These are phyloP conservation scores for Cyanoliseus patagonus DNA, from an alignment of 2,113 vertebrate genomes.

Conservation along the genomic window DNA sequence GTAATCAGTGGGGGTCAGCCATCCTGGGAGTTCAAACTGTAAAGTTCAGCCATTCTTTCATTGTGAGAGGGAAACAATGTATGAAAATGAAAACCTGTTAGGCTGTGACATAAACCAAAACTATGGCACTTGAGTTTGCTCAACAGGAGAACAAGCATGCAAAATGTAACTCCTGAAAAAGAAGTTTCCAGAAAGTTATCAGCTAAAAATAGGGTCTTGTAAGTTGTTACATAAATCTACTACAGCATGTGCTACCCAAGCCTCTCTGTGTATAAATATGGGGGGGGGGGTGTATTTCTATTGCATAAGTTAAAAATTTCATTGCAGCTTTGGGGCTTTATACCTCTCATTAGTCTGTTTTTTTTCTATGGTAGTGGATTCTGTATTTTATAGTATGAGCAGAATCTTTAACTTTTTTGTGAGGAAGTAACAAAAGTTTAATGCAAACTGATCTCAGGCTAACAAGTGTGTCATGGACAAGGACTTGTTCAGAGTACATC, in stretches of 20 bases:
- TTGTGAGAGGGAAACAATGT: not conserved
- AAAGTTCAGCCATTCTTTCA: not conserved
- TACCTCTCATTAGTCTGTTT: not conserved
- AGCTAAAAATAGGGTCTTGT: not conserved
- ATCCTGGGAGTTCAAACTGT: not conserved
- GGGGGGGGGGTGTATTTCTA: not conserved
- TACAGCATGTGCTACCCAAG: not conserved
- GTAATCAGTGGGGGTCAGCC: not conserved
- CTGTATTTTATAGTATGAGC: not conserved
- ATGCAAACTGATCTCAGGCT: not conserved
- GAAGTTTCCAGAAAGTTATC: not conserved
- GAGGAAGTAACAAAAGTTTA: not conserved
- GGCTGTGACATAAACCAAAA: not conserved
- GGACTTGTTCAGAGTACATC: not conserved
- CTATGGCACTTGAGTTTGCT: not conserved
- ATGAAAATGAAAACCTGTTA: not conserved
- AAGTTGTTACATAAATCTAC: not conserved
- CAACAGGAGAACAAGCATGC: not conserved
- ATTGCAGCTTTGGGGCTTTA: not conserved
- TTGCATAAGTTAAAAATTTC: not conserved
- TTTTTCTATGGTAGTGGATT: not conserved
- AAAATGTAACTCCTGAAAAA: not conserved
- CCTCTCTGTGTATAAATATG: not conserved
- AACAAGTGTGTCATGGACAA: not conserved
- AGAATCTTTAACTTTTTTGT: not conserved